Percentiles rank a stretch among this genome's conserved stretches.
phyloP scores from a whole-genome alignment of 2,888 invertebrate genomes.

The Achlya flavicornis region DNA sequence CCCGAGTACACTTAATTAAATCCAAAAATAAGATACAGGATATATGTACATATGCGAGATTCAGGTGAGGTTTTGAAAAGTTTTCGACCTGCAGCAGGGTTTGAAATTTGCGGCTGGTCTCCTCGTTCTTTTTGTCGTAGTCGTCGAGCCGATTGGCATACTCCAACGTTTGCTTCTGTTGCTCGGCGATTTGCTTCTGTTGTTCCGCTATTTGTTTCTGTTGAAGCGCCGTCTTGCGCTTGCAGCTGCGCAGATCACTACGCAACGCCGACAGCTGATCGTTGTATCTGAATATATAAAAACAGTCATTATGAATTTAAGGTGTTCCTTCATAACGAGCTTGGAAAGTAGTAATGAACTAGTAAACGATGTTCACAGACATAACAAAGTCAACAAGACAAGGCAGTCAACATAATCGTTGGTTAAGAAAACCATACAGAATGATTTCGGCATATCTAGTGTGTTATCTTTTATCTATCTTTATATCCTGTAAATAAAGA shows the following conservation, averaged over 20 bases:
- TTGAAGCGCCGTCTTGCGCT: constrained; percentile 92
- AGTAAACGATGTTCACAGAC: too few species aligned
- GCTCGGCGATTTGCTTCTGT: constrained; percentile 88
- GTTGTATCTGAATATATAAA: constrained; percentile 85
- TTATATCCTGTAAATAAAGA: too few species aligned
- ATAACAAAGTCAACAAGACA: too few species aligned
- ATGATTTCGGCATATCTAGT: too few species aligned
- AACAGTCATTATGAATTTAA: neutral
- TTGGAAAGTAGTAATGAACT: too few species aligned
- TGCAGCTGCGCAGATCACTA: constrained; percentile 91
- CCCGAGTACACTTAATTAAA: neutral
- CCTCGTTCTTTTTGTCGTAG: constrained; percentile 95
- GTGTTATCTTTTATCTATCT: too few species aligned
- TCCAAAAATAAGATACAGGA: neutral
- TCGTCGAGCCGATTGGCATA: constrained; percentile 94
- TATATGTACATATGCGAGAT: constrained; percentile 8
- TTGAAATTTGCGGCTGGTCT: constrained; percentile 94
- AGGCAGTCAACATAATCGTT: too few species aligned
- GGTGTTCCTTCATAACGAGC: neutral
- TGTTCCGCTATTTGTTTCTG: constrained; percentile 93
- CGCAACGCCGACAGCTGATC: constrained; percentile 91
- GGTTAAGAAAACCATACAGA: too few species aligned
- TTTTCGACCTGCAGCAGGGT: constrained; percentile 88
- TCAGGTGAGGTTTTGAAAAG: constrained; percentile 8
- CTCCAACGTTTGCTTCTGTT: constrained; percentile 90